These are phyloP conservation scores for Alouatta palliata DNA, from an alignment of 2,113 vertebrate genomes.

Conservation along the genomic window DNA sequence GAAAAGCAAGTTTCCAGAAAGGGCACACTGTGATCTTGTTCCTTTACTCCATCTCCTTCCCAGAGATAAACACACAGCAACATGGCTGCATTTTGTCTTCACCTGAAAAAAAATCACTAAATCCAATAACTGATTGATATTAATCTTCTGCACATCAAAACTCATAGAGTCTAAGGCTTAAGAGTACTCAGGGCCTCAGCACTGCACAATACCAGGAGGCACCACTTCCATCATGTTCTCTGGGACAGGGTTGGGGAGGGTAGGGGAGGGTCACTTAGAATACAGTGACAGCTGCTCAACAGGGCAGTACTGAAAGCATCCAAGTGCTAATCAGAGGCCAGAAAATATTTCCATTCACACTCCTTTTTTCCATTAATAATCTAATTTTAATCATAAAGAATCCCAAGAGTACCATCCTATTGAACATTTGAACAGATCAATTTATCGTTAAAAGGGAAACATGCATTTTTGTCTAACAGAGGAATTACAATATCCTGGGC, in stretches of 20 bases:
- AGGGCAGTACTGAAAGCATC: background rate
- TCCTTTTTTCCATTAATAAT: background rate
- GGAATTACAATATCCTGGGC: background rate
- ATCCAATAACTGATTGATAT: background rate
- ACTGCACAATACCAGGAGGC: background rate
- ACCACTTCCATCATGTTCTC: background rate
- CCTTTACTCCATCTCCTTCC: background rate
- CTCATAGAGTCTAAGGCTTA: background rate
- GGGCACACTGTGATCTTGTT: background rate
- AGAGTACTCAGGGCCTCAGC: background rate
- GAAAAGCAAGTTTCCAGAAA: background rate
- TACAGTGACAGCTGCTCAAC: background rate
- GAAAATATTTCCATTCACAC: background rate
- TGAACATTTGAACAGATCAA: constrained; percentile 19
- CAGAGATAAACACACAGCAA: background rate
- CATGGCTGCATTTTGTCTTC: background rate
- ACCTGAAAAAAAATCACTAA: constrained; percentile 3
- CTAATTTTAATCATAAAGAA: constrained; percentile 31
- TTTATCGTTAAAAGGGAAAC: constrained; percentile 34
- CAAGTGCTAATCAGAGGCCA: background rate
- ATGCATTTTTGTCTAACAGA: constrained; percentile 25
- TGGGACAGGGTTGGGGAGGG: background rate
- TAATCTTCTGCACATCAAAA: background rate
- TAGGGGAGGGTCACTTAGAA: background rate
- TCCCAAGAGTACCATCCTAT: background rate